phyloP scores from a whole-genome alignment of 2,113 vertebrate species.

The Barbus barbus region DNA sequence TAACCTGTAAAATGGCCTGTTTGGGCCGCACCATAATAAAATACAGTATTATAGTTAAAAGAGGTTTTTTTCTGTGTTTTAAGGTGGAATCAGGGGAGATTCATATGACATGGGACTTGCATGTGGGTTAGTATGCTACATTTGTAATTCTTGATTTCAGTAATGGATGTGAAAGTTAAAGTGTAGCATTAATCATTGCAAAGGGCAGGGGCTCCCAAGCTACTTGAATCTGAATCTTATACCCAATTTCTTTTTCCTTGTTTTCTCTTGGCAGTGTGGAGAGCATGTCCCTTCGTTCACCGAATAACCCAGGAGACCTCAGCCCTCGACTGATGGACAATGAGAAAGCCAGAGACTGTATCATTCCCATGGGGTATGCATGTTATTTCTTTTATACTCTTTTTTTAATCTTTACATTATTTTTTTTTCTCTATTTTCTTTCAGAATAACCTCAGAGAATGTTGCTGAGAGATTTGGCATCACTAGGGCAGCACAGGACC shows the following conservation, averaged over 20 bases:
- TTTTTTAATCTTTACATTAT: background rate
- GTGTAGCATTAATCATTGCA: background rate
- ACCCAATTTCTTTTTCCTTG: background rate
- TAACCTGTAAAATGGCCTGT: background rate
- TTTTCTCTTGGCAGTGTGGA: conserved; percentile 77
- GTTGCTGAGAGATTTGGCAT: conserved; percentile 87
- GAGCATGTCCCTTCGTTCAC: conserved; percentile 82
- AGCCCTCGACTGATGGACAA: conserved; percentile 80
- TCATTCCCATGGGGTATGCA: conserved; percentile 85
- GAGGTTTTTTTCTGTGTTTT: conserved; percentile 12
- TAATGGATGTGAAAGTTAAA: background rate
- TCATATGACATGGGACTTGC: conserved; percentile 90
- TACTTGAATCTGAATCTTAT: background rate
- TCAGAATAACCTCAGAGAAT: conserved; percentile 92
- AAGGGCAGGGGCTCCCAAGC: background rate
- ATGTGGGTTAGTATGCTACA: conserved; percentile 83
- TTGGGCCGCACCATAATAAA: background rate
- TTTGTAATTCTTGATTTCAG: background rate
- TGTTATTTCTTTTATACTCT: background rate
- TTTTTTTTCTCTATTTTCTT: background rate
- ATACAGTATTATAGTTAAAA: background rate
- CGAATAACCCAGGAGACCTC: conserved; percentile 80
- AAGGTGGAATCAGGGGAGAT: conserved; percentile 92
- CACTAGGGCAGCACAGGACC: conserved; percentile 86
- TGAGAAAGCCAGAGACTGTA: conserved; percentile 84